Percentiles rank a stretch among this genome's conserved stretches.
Conservation (phyloP, 2,888 invertebrate species). For the Pyralis farinalis region DNA sequence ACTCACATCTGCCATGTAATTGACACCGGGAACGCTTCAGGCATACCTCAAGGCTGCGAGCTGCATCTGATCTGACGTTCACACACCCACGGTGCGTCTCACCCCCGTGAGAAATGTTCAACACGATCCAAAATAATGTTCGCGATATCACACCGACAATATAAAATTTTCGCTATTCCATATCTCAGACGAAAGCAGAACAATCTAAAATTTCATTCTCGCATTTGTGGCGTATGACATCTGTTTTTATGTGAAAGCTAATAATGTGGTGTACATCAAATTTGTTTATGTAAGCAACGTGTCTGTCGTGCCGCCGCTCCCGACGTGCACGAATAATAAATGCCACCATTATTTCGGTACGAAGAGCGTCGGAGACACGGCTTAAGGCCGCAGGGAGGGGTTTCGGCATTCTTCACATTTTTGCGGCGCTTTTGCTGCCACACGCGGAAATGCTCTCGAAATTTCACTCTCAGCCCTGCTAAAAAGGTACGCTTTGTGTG, state of each 20-base stretch:
- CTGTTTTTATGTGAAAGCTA: slow-evolving; percentile 29
- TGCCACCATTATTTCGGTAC: slow-evolving; percentile 22
- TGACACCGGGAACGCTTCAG: not conserved
- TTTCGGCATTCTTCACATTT: slow-evolving; percentile 48
- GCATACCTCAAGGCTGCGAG: slow-evolving; percentile 3
- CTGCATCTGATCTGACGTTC: slow-evolving; percentile 8
- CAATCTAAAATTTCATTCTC: slow-evolving; percentile 26
- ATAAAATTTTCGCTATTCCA: slow-evolving; percentile 10
- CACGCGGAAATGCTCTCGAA: slow-evolving; percentile 47
- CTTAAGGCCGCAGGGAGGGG: slow-evolving; percentile 25
- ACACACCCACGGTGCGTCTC: not conserved
- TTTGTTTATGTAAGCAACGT: slow-evolving; percentile 25
- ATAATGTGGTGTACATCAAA: slow-evolving; percentile 32
- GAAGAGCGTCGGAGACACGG: slow-evolving; percentile 26
- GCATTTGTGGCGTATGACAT: slow-evolving; percentile 21
- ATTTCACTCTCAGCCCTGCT: slow-evolving; percentile 44
- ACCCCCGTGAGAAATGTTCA: slow-evolving; percentile 1
- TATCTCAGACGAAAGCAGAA: slow-evolving; percentile 14
- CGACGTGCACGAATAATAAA: slow-evolving; percentile 37
- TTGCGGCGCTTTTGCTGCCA: slow-evolving; percentile 51
- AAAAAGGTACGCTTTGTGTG: slow-evolving; percentile 55
- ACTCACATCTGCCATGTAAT: slow-evolving; percentile 3
- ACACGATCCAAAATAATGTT: slow-evolving; percentile 1
- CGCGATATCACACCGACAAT: slow-evolving; percentile 1
- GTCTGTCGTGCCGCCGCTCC: slow-evolving; percentile 16